Base-by-base conservation (phyloP, 1,140 invertebrate species). In the Eciton burchellii region DNA sequence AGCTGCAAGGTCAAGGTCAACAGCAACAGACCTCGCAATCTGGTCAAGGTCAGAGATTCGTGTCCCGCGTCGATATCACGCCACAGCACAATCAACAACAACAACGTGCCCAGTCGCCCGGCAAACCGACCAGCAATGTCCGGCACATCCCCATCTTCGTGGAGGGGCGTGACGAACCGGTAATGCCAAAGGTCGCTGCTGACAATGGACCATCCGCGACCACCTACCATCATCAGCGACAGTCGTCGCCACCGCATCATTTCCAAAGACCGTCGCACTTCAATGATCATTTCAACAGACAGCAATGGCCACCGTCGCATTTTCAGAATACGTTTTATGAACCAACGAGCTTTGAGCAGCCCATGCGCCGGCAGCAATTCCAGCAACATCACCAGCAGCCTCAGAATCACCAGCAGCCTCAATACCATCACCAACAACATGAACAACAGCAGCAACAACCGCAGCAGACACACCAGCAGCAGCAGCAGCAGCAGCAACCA, bases 61-160 rank as follows among this genome's bases (percentile, higher is more conserved):
- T 95, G 3, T 95, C 95, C 0, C 94, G 95, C 41, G 94, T 95
- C 41, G 94, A 96, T 83, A 95, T 96, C 83, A 94, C 94, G 24
- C 93, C 95, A 0, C 91, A 91, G 59, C 90, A 88, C 41, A 88
- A 88, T 65, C 84, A 83, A 47, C 87, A 91, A 49, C 88, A 73
- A 81, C 87, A 81, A 65, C 91, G 57, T 11, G 91, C 65, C 74
- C 92, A 71, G 83, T 92, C 86, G 83, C 91, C 12, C 12, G 24
- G 84, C 65, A 74, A 71, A 24, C 88, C 89, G 24, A 89, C 92
- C 12, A 90, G 94, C 41, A 95, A 94, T 57, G 96, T 98, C 16
- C 95, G 97, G 85, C 97, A 97, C 89, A 98, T 98, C 91, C 97
- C 97, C 2, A 98, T 98, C 54, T 97, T 97, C 85, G 97, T 98